A percentile compares a stretch with the other conserved stretches of the same genome.
Conservation (phyloP, 2,888 invertebrate genomes). For the Drosophila picticornis region DNA sequence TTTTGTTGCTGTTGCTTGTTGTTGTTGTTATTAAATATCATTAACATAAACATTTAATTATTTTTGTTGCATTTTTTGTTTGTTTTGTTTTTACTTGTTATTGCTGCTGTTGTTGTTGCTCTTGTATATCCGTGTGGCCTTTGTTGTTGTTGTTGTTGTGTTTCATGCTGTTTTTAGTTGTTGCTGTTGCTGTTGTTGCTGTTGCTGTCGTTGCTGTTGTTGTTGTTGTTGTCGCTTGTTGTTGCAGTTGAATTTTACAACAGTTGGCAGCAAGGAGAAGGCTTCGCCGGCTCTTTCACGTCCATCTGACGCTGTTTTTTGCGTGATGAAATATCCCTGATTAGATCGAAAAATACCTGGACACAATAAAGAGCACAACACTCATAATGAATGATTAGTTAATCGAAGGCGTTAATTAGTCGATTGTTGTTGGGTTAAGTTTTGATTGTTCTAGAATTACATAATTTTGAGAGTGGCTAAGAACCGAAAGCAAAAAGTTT, state of each 20-base stretch:
- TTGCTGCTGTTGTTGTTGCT: slow-evolving; percentile 29
- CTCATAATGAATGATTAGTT: not conserved
- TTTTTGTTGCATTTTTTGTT: slow-evolving; percentile 29
- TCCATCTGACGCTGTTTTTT: slow-evolving; percentile 85
- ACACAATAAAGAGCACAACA: slow-evolving; percentile 6
- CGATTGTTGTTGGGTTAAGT: slow-evolving; percentile 18
- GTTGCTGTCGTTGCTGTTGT: no score
- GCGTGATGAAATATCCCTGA: slow-evolving; percentile 86
- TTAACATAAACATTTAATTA: slow-evolving; percentile 31
- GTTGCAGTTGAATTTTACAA: slow-evolving; percentile 75
- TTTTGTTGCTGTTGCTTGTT: slow-evolving; percentile 22
- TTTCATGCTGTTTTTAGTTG: slow-evolving; percentile 1
- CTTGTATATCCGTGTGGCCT: slow-evolving; percentile 28
- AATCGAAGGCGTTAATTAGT: not conserved
- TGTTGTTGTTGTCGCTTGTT: slow-evolving; percentile 27
- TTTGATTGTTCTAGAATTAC: slow-evolving; percentile 45
- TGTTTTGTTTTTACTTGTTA: slow-evolving; percentile 21
- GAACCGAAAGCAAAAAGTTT: slow-evolving; percentile 51
- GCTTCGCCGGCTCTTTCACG: slow-evolving; percentile 85
- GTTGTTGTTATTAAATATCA: slow-evolving; percentile 21
- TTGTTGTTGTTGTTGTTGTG: slow-evolving; percentile 23
- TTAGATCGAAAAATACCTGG: slow-evolving; percentile 86
- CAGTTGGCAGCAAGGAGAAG: slow-evolving; percentile 86
- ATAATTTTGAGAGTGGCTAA: slow-evolving; percentile 52
- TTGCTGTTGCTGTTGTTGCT: slow-evolving; percentile 18